These are phyloP conservation scores for Sorex fumeus DNA, from an alignment of 2,113 vertebrate species.

Conservation along the genomic window DNA sequence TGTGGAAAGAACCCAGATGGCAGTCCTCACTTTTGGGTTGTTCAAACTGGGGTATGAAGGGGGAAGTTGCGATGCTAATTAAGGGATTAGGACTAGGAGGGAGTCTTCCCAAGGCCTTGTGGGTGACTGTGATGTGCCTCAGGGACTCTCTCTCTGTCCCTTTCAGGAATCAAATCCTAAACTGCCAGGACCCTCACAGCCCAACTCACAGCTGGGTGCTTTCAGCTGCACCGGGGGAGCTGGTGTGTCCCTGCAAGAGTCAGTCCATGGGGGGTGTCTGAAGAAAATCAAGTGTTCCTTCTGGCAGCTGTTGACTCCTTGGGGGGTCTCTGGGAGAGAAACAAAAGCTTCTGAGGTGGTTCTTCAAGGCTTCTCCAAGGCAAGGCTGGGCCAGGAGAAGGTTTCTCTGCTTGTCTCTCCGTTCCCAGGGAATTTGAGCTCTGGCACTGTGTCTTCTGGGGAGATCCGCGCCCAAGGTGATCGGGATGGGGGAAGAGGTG, in stretches of 20 bases:
- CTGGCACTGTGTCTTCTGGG: neutral
- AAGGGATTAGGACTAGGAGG: neutral
- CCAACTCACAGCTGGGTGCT: neutral
- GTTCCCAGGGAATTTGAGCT: constrained; percentile 48
- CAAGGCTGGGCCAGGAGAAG: neutral
- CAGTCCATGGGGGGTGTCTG: neutral
- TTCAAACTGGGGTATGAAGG: too few species aligned
- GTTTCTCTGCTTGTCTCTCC: too few species aligned
- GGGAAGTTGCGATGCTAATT: neutral
- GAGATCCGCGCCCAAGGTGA: neutral
- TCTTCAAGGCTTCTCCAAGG: constrained; percentile 47
- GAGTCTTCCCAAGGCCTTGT: neutral
- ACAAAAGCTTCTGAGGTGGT: constrained; percentile 62
- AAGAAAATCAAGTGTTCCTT: neutral
- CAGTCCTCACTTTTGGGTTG: too few species aligned
- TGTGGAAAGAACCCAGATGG: too few species aligned
- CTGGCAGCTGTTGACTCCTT: neutral
- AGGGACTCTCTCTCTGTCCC: neutral
- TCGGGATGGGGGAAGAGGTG: neutral
- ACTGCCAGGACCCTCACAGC: neutral
- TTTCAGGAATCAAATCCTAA: neutral
- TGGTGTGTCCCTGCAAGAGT: neutral
- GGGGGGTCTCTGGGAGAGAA: constrained; percentile 31
- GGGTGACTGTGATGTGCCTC: neutral
- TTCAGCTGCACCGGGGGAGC: neutral